Evolutionary conservation across 2,797 vertebrate genomes (phyloP).

Genomic region (Acropternis orthonyx): DNA sequence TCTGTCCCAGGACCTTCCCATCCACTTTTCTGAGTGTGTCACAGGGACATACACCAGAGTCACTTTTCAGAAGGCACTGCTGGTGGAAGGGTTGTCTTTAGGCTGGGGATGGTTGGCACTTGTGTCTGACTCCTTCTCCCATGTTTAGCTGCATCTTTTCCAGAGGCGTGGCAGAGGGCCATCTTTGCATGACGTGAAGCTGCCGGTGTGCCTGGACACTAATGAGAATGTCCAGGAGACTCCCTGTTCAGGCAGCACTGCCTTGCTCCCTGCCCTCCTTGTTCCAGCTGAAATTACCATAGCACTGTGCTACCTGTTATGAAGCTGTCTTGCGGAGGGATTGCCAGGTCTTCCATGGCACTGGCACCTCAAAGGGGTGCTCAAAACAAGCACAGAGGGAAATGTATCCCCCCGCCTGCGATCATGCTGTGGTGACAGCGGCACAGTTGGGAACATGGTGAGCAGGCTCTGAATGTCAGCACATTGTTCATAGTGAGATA

Average conservation of each 20-base stretch:
- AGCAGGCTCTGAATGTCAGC: constrained; percentile 48
- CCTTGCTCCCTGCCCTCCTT: background rate
- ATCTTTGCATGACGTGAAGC: background rate
- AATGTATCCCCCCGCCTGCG: background rate
- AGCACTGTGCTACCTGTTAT: background rate
- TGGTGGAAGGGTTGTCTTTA: background rate
- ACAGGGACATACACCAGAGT: background rate
- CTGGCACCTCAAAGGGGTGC: background rate
- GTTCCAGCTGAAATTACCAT: background rate
- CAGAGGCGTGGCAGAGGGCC: background rate
- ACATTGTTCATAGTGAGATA: background rate
- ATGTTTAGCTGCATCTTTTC: background rate
- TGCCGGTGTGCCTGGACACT: accelerated
- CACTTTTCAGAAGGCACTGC: accelerated
- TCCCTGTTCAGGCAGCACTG: background rate
- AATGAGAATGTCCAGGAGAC: background rate
- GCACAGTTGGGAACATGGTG: background rate
- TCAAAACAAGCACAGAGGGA: background rate
- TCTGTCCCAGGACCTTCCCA: background rate
- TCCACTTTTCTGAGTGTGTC: background rate
- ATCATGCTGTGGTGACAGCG: background rate
- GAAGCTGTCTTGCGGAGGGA: background rate
- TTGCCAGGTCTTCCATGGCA: background rate
- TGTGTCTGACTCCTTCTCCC: accelerated
- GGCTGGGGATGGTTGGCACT: background rate